phyloP scores from a whole-genome alignment of 2,888 invertebrate genomes.

The Anthrax anthrax region DNA sequence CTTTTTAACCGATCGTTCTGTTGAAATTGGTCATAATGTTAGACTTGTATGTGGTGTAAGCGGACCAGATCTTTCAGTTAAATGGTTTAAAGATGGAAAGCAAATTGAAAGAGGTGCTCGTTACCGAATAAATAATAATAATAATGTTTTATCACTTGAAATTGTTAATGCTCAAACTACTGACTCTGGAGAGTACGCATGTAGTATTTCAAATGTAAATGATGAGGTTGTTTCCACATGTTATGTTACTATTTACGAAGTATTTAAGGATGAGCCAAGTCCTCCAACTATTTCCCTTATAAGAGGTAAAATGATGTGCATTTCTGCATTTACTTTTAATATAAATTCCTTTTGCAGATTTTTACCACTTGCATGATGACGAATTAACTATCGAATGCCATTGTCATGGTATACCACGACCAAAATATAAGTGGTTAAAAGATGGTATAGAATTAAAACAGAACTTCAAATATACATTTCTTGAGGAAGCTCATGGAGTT shows the following conservation, averaged over 20 bases:
- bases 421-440: conserved; percentile 28
- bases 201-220: conserved; percentile 55
- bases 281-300: conserved; percentile 60
- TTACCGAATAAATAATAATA: conserved; percentile 37
- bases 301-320: conserved; percentile 42
- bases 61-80: conserved; percentile 53
- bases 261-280: conserved; percentile 52
- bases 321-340: not conserved
- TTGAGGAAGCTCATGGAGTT: conserved; percentile 34
- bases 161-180: conserved; percentile 42
- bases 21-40: conserved; percentile 56
- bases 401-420: conserved; percentile 31
- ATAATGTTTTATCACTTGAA: conserved; percentile 44
- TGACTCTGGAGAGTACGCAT: conserved; percentile 53
- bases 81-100: conserved; percentile 60
- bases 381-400: conserved; percentile 44
- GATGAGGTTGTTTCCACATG: conserved; percentile 60
- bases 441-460: conserved; percentile 27
- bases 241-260: conserved; percentile 58
- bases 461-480: conserved; percentile 30
- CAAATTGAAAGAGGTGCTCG: conserved; percentile 33
- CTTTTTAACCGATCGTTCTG: conserved; percentile 58
- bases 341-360: conserved; percentile 19
- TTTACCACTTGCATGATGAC: conserved; percentile 38
- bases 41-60: conserved; percentile 67